Percentiles rank a stretch among this genome's conserved stretches.
Conservation (phyloP, 2,113 vertebrate genomes). For the Sapajus apella region DNA sequence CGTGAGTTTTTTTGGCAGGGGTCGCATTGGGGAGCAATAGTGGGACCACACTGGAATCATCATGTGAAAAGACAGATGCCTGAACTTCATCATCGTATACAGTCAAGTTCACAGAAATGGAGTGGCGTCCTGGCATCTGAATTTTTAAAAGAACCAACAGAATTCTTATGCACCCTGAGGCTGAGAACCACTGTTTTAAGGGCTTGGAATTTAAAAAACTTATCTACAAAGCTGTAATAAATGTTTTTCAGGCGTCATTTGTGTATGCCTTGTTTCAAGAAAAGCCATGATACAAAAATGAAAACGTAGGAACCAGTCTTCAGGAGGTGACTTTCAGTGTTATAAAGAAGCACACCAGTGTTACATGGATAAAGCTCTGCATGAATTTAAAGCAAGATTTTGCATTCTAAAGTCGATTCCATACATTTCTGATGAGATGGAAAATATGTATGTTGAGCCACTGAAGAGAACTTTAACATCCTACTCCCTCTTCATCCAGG, state of each 20-base stretch:
- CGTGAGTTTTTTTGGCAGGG: background rate
- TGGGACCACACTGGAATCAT: background rate
- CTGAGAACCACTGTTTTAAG: background rate
- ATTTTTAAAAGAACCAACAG: background rate
- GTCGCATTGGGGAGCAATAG: fast-evolving
- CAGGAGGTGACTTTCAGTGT: background rate
- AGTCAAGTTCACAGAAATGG: fast-evolving
- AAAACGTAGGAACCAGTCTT: background rate
- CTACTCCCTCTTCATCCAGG: background rate
- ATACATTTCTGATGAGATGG: background rate
- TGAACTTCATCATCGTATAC: too few species aligned
- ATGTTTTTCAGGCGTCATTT: background rate
- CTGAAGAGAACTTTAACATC: background rate
- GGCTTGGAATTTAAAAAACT: background rate
- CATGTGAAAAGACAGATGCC: background rate
- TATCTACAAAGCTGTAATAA: background rate
- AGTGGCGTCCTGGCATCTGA: too few species aligned
- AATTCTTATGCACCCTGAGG: background rate
- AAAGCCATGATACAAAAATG: background rate
- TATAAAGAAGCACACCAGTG: background rate
- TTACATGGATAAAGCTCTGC: background rate
- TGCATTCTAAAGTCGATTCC: background rate
- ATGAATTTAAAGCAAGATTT: background rate
- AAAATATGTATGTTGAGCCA: fast-evolving
- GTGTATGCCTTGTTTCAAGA: background rate